phyloP scores from a whole-genome alignment of 1,140 invertebrate genomes.

The Popillia japonica region DNA sequence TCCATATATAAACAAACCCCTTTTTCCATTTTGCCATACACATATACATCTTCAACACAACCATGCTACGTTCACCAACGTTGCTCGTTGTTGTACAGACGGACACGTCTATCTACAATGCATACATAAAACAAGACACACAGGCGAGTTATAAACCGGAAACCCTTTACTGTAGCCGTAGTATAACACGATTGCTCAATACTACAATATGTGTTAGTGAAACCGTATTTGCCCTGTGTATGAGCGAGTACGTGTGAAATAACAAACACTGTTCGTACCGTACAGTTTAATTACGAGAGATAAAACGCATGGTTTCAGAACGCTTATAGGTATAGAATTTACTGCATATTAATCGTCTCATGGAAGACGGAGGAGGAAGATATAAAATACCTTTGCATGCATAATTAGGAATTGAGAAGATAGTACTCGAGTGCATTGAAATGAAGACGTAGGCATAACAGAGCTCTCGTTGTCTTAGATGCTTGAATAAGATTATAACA shows the following conservation, averaged over 20 bases:
- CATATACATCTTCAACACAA: background rate
- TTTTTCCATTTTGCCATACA: background rate
- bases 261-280: background rate
- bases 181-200: conserved; percentile 12
- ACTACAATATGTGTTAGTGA: too few species aligned
- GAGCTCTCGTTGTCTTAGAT: too few species aligned
- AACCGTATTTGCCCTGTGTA: too few species aligned
- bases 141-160: conserved; percentile 3
- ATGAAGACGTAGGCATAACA: too few species aligned
- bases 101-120: background rate
- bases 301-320: background rate
- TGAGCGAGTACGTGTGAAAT: background rate
- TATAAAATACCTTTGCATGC: background rate
- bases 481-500: too few species aligned
- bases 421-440: too few species aligned
- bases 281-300: background rate
- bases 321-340: background rate
- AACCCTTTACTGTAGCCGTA: background rate
- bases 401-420: too few species aligned
- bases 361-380: background rate
- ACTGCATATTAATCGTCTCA: background rate
- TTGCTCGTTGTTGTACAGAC: background rate
- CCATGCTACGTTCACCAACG: background rate
- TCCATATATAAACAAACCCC: background rate
- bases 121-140: conserved; percentile 4